A percentile compares a stretch with the other conserved stretches of the same genome.
Evolutionary conservation across 2,113 vertebrate species (phyloP).

Genomic region (Fulmarus glacialis): DNA sequence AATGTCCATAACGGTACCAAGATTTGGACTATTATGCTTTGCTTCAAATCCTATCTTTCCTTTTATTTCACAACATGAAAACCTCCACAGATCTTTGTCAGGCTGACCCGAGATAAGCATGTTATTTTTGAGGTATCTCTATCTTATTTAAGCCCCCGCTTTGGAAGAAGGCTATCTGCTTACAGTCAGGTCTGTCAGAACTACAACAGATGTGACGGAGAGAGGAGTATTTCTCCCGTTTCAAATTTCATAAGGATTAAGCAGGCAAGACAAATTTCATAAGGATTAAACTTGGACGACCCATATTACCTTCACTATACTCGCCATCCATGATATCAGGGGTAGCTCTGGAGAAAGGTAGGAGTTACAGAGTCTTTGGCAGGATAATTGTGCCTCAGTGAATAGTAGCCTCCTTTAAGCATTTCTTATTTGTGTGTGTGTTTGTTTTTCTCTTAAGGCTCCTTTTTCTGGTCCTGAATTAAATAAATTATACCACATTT

Average conservation of each 20-base stretch:
- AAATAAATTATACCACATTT: not conserved
- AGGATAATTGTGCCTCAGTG: not conserved
- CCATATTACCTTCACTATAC: not conserved
- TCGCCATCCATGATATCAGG: rapidly evolving
- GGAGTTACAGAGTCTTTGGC: not conserved
- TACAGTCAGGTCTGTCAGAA: not conserved
- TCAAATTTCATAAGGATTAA: not conserved
- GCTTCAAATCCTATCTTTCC: not conserved
- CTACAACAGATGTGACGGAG: not conserved
- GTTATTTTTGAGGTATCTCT: not conserved
- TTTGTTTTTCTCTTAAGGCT: not conserved
- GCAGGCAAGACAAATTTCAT: not conserved
- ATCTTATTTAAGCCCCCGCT: not conserved
- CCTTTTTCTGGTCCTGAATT: not conserved
- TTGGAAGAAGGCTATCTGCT: not conserved
- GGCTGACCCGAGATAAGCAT: not conserved
- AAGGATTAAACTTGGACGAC: not conserved
- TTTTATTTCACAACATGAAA: not conserved
- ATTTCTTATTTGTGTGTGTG: not conserved
- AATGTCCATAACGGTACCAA: not conserved
- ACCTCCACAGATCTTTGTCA: not conserved
- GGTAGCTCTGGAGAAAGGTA: not conserved
- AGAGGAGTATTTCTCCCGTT: not conserved
- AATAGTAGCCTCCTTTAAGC: not conserved
- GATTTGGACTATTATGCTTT: not conserved